phyloP scores from a whole-genome alignment of 2,113 vertebrate species.

The Lethenteron camtschaticum region DNA sequence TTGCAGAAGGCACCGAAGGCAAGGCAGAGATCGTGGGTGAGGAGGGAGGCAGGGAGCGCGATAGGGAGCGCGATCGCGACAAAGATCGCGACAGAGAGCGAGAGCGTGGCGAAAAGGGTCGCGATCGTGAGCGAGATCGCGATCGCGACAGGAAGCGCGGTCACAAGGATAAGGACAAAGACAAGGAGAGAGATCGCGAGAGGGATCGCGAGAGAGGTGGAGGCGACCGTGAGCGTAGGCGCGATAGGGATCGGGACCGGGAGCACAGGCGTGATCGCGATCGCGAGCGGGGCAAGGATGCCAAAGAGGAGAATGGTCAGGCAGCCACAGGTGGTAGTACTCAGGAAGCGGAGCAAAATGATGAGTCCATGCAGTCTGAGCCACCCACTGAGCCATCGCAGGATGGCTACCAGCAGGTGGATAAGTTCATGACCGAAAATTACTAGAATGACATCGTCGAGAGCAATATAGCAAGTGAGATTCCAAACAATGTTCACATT shows the following conservation, averaged over 20 bases:
- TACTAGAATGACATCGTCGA: neutral
- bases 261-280: slow-evolving; percentile 5
- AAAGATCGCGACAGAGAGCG: slow-evolving; percentile 34
- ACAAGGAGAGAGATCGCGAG: slow-evolving; percentile 26
- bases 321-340: neutral
- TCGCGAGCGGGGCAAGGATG: neutral
- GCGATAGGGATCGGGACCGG: neutral
- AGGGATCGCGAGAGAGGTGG: slow-evolving; percentile 28
- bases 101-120: slow-evolving; percentile 14
- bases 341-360: slow-evolving; percentile 31
- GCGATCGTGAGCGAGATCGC: slow-evolving; percentile 23
- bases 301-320: neutral
- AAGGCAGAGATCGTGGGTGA: slow-evolving; percentile 26
- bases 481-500: too few species aligned
- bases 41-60: slow-evolving; percentile 25
- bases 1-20: slow-evolving; percentile 12
- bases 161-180: slow-evolving; percentile 31
- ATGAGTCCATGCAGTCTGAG: slow-evolving; percentile 32
- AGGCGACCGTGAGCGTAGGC: slow-evolving; percentile 22
- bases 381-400: slow-evolving; percentile 53
- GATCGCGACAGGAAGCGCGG: slow-evolving; percentile 20
- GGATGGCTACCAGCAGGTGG: slow-evolving; percentile 39
- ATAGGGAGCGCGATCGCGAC: slow-evolving; percentile 32
- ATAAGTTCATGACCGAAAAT: slow-evolving; percentile 2
- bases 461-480: too few species aligned